Evolutionary conservation across 2,888 invertebrate genomes (phyloP).

Genomic region (Scaptomyza parva): DNA sequence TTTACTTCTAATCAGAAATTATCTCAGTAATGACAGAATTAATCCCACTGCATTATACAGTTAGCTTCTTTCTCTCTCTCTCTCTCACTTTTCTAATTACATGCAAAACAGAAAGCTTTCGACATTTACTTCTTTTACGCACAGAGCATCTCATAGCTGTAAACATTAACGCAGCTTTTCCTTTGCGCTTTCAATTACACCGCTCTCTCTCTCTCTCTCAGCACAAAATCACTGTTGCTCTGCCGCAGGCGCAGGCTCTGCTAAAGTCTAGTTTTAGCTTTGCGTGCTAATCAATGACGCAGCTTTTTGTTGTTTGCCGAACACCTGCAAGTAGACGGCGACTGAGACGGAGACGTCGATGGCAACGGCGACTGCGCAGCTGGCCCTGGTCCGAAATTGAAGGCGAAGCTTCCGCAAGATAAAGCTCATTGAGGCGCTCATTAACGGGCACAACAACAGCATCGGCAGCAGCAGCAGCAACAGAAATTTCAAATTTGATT

Average conservation of each 20-base stretch:
- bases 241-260: slow-evolving; percentile 13
- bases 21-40: too few relatives aligned
- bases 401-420: slow-evolving; percentile 57
- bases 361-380: slow-evolving; percentile 46
- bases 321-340: slow-evolving; percentile 62
- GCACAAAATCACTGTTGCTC: neutral
- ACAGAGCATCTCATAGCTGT: slow-evolving; percentile 13
- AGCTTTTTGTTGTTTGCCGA: slow-evolving; percentile 56
- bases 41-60: neutral
- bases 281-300: slow-evolving; percentile 75
- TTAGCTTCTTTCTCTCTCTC: neutral
- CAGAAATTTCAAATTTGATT: slow-evolving; percentile 62
- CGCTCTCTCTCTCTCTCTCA: neutral
- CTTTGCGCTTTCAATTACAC: neutral
- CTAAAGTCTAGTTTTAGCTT: slow-evolving; percentile 52
- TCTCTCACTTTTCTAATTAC: too few relatives aligned
- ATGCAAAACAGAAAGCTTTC: slow-evolving; percentile 2
- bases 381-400: slow-evolving; percentile 46
- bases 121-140: neutral
- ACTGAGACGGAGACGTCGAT: too few relatives aligned
- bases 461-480: slow-evolving; percentile 18
- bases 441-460: slow-evolving; percentile 33
- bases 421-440: slow-evolving; percentile 65
- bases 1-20: neutral
- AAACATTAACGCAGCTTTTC: slow-evolving; percentile 4